Percentiles rank a stretch among this genome's conserved stretches.
phyloP scores from a whole-genome alignment of 2,113 vertebrate genomes.

The Cyanistes caeruleus region DNA sequence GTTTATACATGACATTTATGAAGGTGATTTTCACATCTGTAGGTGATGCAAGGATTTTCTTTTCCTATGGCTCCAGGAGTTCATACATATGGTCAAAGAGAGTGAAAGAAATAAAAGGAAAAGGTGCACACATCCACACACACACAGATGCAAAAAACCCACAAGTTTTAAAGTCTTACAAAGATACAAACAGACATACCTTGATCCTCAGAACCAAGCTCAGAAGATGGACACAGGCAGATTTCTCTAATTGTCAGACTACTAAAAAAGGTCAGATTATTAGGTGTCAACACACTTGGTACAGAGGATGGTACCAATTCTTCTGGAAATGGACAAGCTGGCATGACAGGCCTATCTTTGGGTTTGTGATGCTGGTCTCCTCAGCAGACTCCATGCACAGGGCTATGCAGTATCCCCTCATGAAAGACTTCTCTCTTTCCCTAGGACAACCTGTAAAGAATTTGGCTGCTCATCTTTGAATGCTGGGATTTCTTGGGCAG shows the following conservation, averaged over 20 bases:
- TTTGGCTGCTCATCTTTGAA: not conserved
- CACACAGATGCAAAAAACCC: not conserved
- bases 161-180: not conserved
- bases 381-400: not conserved
- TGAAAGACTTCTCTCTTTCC: not conserved
- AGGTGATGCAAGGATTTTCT: not conserved
- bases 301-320: not conserved
- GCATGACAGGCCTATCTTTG: not conserved
- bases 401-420: not conserved
- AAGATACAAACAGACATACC: not conserved
- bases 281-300: not conserved
- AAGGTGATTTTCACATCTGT: not conserved
- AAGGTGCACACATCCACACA: fast-evolving
- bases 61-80: not conserved
- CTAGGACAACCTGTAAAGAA: not conserved
- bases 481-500: not conserved
- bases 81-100: not conserved
- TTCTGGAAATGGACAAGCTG: not conserved
- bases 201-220: not conserved
- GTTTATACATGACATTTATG: not conserved
- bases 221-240: not conserved
- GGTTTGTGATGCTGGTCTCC: not conserved
- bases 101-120: not conserved
- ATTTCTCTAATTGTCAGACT: not conserved
- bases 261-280: not conserved